Conservation (phyloP, 2,797 vertebrate species). For the Chaetophractus vellerosus region DNA sequence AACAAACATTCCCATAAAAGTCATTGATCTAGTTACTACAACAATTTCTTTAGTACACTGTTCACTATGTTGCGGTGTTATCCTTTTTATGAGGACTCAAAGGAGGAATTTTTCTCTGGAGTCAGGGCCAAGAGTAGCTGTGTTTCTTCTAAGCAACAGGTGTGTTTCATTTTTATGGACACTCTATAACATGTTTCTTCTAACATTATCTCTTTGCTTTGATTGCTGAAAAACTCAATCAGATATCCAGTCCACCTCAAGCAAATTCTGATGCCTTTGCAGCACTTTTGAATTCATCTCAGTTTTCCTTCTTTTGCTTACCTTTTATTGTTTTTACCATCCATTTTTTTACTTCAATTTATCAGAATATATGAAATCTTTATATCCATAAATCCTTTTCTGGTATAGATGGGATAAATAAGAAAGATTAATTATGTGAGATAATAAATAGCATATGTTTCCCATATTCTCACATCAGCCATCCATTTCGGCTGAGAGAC, state of each 20-base stretch:
- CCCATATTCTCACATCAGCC: not conserved
- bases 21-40: not conserved
- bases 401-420: conserved; percentile 1
- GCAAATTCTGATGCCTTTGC: not conserved
- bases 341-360: not conserved
- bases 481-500: not conserved
- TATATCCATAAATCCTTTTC: not conserved
- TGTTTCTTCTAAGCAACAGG: conserved; percentile 35
- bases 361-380: conserved; percentile 19
- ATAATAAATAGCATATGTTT: conserved; percentile 37
- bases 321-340: not conserved
- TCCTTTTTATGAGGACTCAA: conserved; percentile 53
- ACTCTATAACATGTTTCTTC: not conserved
- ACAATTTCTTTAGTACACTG: not conserved
- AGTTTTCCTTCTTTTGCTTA: not conserved
- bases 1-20: conserved; percentile 52
- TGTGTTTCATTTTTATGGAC: not conserved
- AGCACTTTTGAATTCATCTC: not conserved
- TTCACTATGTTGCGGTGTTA: not conserved
- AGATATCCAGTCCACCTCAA: not conserved
- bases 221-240: not conserved
- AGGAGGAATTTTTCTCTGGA: conserved; percentile 64
- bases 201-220: not conserved
- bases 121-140: not conserved
- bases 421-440: conserved; percentile 21